Evolutionary conservation across 2,888 invertebrate species (phyloP).

Genomic region (Zaprionus bogoriensis): DNA sequence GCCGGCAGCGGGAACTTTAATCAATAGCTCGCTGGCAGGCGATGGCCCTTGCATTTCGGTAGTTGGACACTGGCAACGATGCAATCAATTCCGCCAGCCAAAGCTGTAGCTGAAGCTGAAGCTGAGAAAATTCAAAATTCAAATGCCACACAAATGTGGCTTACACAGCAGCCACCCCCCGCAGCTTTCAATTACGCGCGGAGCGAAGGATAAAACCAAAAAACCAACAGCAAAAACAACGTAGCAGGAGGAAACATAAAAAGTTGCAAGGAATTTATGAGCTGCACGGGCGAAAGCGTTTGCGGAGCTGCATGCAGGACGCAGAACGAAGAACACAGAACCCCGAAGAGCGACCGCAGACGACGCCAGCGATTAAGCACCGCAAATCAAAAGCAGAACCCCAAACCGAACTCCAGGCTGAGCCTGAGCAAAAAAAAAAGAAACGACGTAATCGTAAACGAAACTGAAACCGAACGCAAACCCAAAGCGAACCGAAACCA

Average conservation of each 20-base stretch:
- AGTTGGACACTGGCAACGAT: conserved; percentile 47
- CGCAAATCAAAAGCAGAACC: conserved; percentile 63
- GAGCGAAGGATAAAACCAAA: conserved; percentile 21
- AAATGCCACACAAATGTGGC: conserved; percentile 21
- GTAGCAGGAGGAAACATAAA: conserved; percentile 15
- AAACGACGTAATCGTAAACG: conserved; percentile 26
- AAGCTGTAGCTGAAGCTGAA: background rate
- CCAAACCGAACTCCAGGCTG: conserved; percentile 19
- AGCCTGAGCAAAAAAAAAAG: conserved; percentile 20
- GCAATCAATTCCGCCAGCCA: conserved; percentile 48
- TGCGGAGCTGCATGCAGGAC: conserved; percentile 43
- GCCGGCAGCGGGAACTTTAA: conserved; percentile 57
- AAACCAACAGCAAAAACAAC: background rate
- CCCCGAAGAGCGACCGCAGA: conserved; percentile 45
- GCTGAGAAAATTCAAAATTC: conserved; percentile 7
- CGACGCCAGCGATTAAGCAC: conserved; percentile 70
- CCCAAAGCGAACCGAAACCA: conserved; percentile 26
- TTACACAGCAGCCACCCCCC: conserved; percentile 58
- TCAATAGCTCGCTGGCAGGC: conserved; percentile 60
- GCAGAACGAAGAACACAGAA: conserved; percentile 45
- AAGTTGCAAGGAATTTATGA: conserved; percentile 61
- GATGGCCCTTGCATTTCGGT: conserved; percentile 29
- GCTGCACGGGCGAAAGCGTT: conserved; percentile 50
- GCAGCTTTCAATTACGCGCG: conserved; percentile 72
- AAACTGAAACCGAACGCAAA: conserved; percentile 31